A percentile compares a stretch with the other conserved stretches of the same genome.
These are phyloP conservation scores for Luehdorfia chinensis DNA, from an alignment of 1,140 invertebrate genomes.

Conservation along the genomic window DNA sequence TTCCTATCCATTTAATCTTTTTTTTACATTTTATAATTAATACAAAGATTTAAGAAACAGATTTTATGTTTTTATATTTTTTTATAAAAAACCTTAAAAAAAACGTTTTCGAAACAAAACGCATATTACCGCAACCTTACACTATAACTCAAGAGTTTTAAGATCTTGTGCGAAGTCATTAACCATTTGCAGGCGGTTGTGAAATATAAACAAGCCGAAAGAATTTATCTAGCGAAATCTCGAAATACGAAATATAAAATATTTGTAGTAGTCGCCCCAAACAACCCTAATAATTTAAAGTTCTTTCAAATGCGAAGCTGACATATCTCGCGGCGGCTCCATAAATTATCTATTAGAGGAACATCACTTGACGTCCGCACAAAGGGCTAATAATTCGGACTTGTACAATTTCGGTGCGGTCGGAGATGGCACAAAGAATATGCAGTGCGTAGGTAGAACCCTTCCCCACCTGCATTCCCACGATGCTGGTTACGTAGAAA, in stretches of 20 bases:
- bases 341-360: constrained; percentile 75
- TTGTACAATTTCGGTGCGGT: constrained; percentile 61
- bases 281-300: constrained; percentile 69
- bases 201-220: constrained; percentile 31
- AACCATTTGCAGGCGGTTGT: no score
- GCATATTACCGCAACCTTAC: no score
- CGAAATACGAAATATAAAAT: constrained; percentile 1
- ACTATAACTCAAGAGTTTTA: no score
- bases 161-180: no score
- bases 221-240: constrained; percentile 39
- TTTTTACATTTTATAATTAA: no score
- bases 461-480: constrained; percentile 75
- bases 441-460: constrained; percentile 47
- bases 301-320: constrained; percentile 31
- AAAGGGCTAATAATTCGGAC: constrained; percentile 62
- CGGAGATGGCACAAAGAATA: constrained; percentile 43
- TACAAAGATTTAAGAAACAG: no score
- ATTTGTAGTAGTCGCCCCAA: constrained; percentile 25
- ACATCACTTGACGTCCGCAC: constrained; percentile 67
- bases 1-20: no score
- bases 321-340: constrained; percentile 46
- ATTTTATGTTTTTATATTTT: no score
- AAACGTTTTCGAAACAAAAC: no score
- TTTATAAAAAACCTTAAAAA: no score
- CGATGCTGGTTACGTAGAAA: constrained; percentile 57